Evolutionary conservation across 1,140 invertebrate species (phyloP).

Genomic region (Maconellicoccus hirsutus): DNA sequence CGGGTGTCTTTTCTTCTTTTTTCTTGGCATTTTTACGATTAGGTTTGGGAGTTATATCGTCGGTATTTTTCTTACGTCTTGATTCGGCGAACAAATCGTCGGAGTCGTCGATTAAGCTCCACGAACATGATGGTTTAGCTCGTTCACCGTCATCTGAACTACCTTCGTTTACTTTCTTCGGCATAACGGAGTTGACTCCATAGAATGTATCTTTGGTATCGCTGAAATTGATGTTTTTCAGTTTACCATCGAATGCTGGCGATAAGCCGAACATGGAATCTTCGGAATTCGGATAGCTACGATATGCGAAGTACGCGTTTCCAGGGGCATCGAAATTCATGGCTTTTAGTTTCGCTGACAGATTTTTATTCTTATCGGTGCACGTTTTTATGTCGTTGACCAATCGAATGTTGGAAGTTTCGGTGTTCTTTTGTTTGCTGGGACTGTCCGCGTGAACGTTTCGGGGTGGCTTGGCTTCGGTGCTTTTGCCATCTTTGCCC

Average conservation of each 20-base stretch:
- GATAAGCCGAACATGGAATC: not conserved
- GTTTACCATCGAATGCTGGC: not conserved
- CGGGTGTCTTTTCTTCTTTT: not conserved
- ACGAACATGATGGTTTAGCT: not conserved
- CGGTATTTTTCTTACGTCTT: too few species aligned
- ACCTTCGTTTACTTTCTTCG: not conserved
- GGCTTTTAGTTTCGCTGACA: not conserved
- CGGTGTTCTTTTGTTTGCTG: not conserved
- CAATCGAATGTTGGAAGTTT: not conserved
- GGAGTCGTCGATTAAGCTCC: not conserved
- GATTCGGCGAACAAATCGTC: not conserved
- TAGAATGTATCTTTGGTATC: not conserved
- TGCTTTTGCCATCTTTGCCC: not conserved
- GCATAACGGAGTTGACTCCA: not conserved
- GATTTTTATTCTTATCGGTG: not conserved
- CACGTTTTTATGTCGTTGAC: not conserved
- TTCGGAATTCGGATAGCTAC: not conserved
- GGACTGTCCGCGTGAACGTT: not conserved
- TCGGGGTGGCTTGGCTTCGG: not conserved
- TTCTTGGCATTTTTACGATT: not conserved
- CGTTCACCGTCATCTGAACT: not conserved
- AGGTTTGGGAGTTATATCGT: too few species aligned
- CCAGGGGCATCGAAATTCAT: not conserved
- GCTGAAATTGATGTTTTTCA: not conserved
- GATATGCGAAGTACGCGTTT: not conserved